These are phyloP conservation scores for Entomyzon cyanotis DNA, from an alignment of 2,113 vertebrate species.

Conservation along the genomic window DNA sequence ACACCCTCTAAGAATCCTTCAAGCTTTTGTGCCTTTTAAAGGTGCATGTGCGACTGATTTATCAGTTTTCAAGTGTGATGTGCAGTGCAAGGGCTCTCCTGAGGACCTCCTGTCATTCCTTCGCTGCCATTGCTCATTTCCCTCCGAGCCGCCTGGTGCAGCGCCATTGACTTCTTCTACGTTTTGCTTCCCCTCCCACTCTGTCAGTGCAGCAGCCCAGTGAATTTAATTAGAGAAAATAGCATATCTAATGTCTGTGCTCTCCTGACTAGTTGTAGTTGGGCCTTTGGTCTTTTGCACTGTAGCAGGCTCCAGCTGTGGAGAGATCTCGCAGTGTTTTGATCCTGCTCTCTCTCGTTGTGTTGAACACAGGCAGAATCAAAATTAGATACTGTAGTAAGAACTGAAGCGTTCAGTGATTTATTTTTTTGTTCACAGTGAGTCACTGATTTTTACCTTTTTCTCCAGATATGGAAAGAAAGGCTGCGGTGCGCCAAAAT, in stretches of 20 bases:
- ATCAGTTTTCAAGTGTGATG: conserved; percentile 15
- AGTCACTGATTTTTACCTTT: conserved; percentile 15
- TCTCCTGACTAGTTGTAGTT: not conserved
- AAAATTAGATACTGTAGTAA: conserved; percentile 53
- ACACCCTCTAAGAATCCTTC: conserved; percentile 36
- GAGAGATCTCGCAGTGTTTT: conserved; percentile 34
- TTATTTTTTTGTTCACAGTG: conserved; percentile 33
- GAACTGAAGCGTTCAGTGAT: conserved; percentile 1
- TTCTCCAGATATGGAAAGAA: not conserved
- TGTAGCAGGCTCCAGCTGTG: conserved; percentile 46
- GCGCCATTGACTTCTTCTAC: conserved; percentile 35
- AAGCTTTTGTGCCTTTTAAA: conserved; percentile 20
- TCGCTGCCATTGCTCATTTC: conserved; percentile 38
- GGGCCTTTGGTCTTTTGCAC: conserved; percentile 46
- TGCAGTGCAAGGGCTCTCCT: conserved; percentile 42
- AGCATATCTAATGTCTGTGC: conserved; percentile 10
- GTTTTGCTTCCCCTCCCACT: conserved; percentile 18
- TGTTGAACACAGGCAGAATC: conserved; percentile 65
- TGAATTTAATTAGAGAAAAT: conserved; percentile 66
- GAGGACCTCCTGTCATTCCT: conserved; percentile 48
- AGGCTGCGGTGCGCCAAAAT: not conserved
- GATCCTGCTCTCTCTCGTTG: conserved; percentile 52
- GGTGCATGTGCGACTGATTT: not conserved
- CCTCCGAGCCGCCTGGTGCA: conserved; percentile 20
- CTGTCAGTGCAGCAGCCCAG: conserved; percentile 32